phyloP scores from a whole-genome alignment of 1,140 invertebrate species.

The Lysiphlebus fabarum region DNA sequence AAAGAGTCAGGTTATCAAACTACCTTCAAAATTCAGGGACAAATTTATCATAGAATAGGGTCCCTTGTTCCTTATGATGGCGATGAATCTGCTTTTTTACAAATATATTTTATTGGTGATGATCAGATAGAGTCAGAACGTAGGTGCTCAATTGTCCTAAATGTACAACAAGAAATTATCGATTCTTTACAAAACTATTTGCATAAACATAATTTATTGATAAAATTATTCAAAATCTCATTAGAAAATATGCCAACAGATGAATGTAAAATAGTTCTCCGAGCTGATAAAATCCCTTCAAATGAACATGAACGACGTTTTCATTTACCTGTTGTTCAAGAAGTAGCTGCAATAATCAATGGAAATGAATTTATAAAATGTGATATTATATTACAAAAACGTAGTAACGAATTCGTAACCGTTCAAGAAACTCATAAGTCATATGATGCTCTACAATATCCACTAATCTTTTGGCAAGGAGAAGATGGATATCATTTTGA shows the following conservation, averaged over 20 bases:
- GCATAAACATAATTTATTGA: conserved; percentile 45
- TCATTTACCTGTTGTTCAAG: conserved; percentile 46
- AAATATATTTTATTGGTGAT: conserved; percentile 50
- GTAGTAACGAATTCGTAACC: too few species aligned
- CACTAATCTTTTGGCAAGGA: too few species aligned
- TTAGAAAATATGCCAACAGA: conserved; percentile 42
- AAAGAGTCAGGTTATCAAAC: conserved; percentile 1
- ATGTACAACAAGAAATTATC: conserved; percentile 40
- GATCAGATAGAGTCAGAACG: conserved; percentile 42
- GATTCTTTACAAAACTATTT: conserved; percentile 40
- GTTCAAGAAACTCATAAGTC: too few species aligned
- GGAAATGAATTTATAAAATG: conserved; percentile 35
- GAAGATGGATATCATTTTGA: too few species aligned
- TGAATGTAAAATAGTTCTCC: conserved; percentile 37
- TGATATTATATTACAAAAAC: conserved; percentile 7
- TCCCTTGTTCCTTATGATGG: conserved; percentile 32
- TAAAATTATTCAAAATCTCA: conserved; percentile 46
- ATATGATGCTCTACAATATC: too few species aligned
- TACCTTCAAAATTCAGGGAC: conserved; percentile 27
- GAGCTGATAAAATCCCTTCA: conserved; percentile 42
- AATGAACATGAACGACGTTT: conserved; percentile 47
- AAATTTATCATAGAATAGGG: conserved; percentile 38
- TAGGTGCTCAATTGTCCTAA: conserved; percentile 34
- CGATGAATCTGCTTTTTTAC: conserved; percentile 36
- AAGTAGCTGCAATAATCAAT: conserved; percentile 49